Conservation (phyloP, 2,113 vertebrate genomes). For the Tamias sibiricus region DNA sequence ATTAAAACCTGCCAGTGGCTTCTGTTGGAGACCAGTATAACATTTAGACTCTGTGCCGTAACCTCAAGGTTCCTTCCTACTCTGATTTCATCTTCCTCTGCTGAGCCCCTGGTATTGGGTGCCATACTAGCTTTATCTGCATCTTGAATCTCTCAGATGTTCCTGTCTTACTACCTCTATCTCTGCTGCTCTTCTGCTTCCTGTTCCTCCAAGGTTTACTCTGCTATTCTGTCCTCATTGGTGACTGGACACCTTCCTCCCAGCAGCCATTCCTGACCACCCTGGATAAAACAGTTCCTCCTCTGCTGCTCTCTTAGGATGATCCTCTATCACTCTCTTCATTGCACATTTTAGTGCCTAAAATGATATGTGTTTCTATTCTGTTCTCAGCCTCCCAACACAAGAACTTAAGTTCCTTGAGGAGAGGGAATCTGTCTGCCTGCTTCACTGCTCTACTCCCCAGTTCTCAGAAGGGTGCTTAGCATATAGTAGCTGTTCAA, state of each 20-base stretch:
- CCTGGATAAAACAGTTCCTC: background rate
- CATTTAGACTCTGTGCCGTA: background rate
- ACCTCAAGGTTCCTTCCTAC: no score
- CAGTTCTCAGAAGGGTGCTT: background rate
- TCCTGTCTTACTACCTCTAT: background rate
- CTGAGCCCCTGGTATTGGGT: no score
- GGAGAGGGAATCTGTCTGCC: background rate
- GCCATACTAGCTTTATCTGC: background rate
- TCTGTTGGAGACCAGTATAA: background rate
- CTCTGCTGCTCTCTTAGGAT: background rate
- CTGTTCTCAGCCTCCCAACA: background rate
- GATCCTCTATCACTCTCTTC: background rate
- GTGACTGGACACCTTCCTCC: background rate
- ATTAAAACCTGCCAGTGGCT: background rate
- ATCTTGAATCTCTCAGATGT: background rate
- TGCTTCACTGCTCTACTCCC: background rate
- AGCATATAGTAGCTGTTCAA: background rate
- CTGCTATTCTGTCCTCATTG: background rate
- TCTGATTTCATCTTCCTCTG: background rate
- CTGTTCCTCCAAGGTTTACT: background rate
- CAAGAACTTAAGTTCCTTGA: background rate
- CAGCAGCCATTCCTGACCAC: background rate
- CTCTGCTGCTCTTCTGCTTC: background rate
- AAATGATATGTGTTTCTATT: background rate
- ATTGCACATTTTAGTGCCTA: background rate